phyloP scores from a whole-genome alignment of 2,113 vertebrate genomes.

The Etheostoma cragini region DNA sequence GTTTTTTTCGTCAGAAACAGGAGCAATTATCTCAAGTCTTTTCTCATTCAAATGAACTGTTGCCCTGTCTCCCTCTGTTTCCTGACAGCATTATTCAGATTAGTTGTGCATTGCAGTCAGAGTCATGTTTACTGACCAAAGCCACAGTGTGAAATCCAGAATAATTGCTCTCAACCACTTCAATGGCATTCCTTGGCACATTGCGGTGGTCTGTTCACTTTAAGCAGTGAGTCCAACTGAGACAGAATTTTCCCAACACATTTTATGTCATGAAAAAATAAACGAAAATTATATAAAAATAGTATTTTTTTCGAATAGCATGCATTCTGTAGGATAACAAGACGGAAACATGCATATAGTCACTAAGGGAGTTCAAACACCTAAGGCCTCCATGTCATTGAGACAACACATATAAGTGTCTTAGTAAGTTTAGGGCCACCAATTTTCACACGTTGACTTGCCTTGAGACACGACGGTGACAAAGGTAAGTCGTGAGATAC shows the following conservation, averaged over 20 bases:
- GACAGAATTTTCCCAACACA: constrained; percentile 40
- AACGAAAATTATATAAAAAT: neutral
- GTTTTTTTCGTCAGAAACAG: neutral
- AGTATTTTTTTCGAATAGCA: neutral
- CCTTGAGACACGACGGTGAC: neutral
- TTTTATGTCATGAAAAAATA: neutral
- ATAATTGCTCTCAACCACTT: constrained; percentile 76
- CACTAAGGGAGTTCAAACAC: neutral
- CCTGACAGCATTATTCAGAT: constrained; percentile 73
- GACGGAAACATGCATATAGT: constrained; percentile 1
- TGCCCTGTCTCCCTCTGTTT: constrained; percentile 41
- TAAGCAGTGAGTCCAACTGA: constrained; percentile 56
- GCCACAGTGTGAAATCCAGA: constrained; percentile 78
- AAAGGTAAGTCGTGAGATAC: neutral
- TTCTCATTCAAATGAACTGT: constrained; percentile 40
- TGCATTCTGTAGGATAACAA: constrained; percentile 4
- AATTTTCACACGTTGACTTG: constrained; percentile 1
- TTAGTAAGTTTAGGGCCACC: neutral
- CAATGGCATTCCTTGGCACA: constrained; percentile 61
- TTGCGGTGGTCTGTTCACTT: constrained; percentile 46
- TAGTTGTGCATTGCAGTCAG: constrained; percentile 74
- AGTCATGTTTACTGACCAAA: constrained; percentile 80
- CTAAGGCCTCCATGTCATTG: neutral
- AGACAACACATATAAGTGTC: neutral
- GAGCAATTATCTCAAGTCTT: constrained; percentile 63